Base-by-base conservation (phyloP, 2,797 vertebrate genomes). In the Rhynchonycteris naso region DNA sequence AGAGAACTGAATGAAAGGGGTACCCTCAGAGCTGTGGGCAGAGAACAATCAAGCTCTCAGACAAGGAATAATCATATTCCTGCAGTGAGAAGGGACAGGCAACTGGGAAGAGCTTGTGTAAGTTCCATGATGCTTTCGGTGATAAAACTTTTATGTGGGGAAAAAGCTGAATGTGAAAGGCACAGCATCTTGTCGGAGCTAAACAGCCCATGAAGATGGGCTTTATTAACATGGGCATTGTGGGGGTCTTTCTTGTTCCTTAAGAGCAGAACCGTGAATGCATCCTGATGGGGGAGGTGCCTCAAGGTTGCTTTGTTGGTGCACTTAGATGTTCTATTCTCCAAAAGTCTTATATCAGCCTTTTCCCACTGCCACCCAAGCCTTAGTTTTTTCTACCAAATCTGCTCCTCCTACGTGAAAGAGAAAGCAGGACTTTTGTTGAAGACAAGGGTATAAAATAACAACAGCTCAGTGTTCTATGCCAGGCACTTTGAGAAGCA, bases 161-260 rank as follows among this genome's bases (percentile, higher is more conserved):
- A 83, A 75, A 43, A 85, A 47, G 13, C 24, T 72, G 80, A 9
- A 35, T 9, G n/a, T 59, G 47, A 81, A 59, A 83, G 33, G 2
- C 19, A 18, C 1, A 33, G 33, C 54, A 12, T 18, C 26, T 50
- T 30, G 33, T 28, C 1, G 30, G 50, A 81, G 15, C 22, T 54
- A 21, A 93, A 74, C 13, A 58, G 18, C 2, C 13, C 22, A 6
- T 35, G 7, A 0, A 33, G 52, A 61, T 12, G 7, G 13, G 33
- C 52, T 56, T 0, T 43, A 38, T 7, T 47, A 35, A 30, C 9
- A 19, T 0, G 26, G 50, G 11, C 7, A 12, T 3, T 4, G 1
- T 2, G 2, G 13, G 21, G 16, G 26, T 12, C 22, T 50, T 43
- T 14, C 15, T 61, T 12, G 1, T 28, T 28, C 76, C 10, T 75